Conservation (phyloP, 2,797 vertebrate genomes). For the Psittacula derbiana region DNA sequence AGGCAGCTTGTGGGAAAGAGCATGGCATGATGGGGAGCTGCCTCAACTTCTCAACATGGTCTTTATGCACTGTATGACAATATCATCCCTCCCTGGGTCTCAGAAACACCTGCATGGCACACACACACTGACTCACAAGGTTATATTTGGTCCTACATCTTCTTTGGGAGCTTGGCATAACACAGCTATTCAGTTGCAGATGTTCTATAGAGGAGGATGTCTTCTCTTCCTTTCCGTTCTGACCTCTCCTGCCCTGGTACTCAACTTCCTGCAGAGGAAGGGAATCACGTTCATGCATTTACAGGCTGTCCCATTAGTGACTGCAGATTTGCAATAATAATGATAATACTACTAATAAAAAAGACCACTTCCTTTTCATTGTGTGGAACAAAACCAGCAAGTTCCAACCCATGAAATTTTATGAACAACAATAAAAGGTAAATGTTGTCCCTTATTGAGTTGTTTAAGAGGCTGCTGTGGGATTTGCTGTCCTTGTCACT, state of each 20-base stretch:
- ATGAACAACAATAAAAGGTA: slow-evolving; percentile 23
- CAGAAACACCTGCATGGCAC: not conserved
- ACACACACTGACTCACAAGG: accelerated
- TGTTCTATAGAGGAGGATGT: not conserved
- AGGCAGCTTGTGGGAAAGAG: not conserved
- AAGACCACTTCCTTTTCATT: not conserved
- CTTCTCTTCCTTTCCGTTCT: not conserved
- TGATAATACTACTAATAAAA: not conserved
- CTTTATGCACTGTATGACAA: not conserved
- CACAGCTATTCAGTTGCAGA: not conserved
- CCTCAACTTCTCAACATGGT: not conserved
- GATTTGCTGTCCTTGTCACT: not conserved
- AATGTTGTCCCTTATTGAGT: not conserved
- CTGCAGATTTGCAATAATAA: not conserved
- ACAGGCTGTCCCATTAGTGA: not conserved
- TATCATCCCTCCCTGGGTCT: not conserved
- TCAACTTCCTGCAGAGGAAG: not conserved
- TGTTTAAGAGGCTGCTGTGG: slow-evolving; percentile 4
- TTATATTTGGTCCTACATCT: not conserved
- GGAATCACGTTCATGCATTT: not conserved
- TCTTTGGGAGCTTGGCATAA: not conserved
- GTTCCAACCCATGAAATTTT: slow-evolving; percentile 56
- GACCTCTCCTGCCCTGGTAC: not conserved
- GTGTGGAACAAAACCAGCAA: not conserved
- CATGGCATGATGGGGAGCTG: not conserved